A percentile compares a stretch with the other conserved stretches of the same genome.
Conservation (phyloP, 2,797 vertebrate species). For the Phalloptychus januarius region DNA sequence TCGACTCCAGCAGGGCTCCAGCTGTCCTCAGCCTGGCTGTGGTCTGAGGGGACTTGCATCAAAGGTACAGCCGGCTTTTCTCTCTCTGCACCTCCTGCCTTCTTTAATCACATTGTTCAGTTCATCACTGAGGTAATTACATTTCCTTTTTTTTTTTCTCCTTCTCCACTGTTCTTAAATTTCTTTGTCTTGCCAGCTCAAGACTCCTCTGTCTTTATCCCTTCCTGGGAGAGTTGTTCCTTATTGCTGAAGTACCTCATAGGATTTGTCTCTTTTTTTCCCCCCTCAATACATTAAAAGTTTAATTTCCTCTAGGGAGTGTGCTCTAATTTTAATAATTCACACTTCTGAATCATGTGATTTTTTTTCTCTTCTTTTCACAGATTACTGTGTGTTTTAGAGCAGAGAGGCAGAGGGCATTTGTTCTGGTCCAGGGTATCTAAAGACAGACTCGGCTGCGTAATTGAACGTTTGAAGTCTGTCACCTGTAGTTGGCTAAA, state of each 20-base stretch:
- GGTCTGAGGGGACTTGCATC: slow-evolving; percentile 70
- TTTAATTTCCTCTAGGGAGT: slow-evolving; percentile 37
- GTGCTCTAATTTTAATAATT: slow-evolving; percentile 63
- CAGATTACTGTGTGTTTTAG: slow-evolving; percentile 30
- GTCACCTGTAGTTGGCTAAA: slow-evolving; percentile 42
- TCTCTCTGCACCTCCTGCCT: slow-evolving; percentile 50
- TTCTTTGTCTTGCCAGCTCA: slow-evolving; percentile 44
- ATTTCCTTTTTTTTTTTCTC: slow-evolving; percentile 28
- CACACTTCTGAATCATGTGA: slow-evolving; percentile 37
- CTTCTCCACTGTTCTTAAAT: slow-evolving; percentile 37
- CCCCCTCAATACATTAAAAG: slow-evolving; percentile 39
- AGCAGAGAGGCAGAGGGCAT: slow-evolving; percentile 14
- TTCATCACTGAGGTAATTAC: slow-evolving; percentile 69
- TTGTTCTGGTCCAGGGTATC: slow-evolving; percentile 42
- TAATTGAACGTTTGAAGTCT: slow-evolving; percentile 53
- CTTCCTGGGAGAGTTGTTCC: slow-evolving; percentile 44
- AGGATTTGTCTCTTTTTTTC: slow-evolving; percentile 33
- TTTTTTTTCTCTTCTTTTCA: slow-evolving; percentile 14
- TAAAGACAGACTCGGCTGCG: slow-evolving; percentile 37
- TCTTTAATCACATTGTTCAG: slow-evolving; percentile 69
- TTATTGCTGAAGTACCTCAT: slow-evolving; percentile 42
- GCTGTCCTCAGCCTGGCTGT: slow-evolving; percentile 56
- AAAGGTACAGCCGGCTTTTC: slow-evolving; percentile 70
- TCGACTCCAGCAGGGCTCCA: slow-evolving; percentile 55
- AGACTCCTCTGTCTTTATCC: slow-evolving; percentile 53